These are phyloP conservation scores for Oxyruncus cristatus DNA, from an alignment of 2,113 vertebrate species.

Conservation along the genomic window DNA sequence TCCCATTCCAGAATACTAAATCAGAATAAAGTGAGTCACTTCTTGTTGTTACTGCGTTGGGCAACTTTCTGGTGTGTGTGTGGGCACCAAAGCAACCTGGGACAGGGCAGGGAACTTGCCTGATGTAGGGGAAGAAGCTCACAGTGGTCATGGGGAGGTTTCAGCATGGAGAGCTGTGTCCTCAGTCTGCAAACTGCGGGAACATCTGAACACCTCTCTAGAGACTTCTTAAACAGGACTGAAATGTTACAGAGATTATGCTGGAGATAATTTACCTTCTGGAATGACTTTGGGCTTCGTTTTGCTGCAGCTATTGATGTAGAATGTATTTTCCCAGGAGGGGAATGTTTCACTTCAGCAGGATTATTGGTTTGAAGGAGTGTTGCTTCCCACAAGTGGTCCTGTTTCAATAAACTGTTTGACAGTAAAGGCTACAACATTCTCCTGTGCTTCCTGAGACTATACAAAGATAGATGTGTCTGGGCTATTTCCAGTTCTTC, in stretches of 20 bases:
- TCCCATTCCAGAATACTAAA: background rate
- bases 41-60: background rate
- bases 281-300: background rate
- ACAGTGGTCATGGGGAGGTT: accelerated
- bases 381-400: background rate
- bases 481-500: background rate
- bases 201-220: background rate
- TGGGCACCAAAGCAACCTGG: accelerated
- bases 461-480: background rate
- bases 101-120: background rate
- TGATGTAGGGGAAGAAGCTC: background rate
- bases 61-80: background rate
- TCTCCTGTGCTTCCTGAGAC: background rate
- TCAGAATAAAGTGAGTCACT: background rate
- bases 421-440: background rate
- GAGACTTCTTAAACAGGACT: background rate
- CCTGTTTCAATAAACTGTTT: constrained; percentile 19
- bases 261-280: background rate
- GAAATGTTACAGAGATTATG: background rate
- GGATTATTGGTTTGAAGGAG: background rate
- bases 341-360: background rate
- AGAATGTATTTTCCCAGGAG: background rate
- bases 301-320: background rate
- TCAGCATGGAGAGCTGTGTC: background rate
- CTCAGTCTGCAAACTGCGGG: accelerated